These are phyloP conservation scores for Cheilosia impressa DNA, from an alignment of 2,888 invertebrate species.

Conservation along the genomic window DNA sequence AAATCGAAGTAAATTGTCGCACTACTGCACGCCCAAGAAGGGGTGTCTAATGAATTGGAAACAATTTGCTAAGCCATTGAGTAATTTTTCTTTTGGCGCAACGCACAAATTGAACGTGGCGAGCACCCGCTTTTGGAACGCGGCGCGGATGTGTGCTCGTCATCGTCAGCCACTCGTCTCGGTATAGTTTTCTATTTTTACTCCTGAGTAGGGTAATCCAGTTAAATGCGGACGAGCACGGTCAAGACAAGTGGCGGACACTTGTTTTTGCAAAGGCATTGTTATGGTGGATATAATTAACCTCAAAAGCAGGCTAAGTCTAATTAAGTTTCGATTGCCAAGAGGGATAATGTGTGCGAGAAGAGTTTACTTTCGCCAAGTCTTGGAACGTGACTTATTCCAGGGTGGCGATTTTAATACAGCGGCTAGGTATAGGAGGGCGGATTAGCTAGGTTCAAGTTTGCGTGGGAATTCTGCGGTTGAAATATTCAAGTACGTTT, in stretches of 20 bases:
- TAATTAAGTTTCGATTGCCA: slow-evolving; percentile 61
- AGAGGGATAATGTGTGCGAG: slow-evolving; percentile 31
- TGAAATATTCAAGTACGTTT: background rate
- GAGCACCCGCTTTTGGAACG: slow-evolving; percentile 33
- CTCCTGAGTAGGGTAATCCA: slow-evolving; percentile 58
- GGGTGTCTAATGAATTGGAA: slow-evolving; percentile 77
- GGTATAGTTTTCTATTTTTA: slow-evolving; percentile 18
- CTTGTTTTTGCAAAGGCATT: slow-evolving; percentile 49
- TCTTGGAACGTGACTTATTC: slow-evolving; percentile 64
- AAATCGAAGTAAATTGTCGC: slow-evolving; percentile 54
- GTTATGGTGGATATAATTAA: slow-evolving; percentile 51
- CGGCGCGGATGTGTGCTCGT: slow-evolving; percentile 26
- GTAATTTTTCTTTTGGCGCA: slow-evolving; percentile 69
- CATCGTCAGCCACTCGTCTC: slow-evolving; percentile 1
- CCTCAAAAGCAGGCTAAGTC: slow-evolving; percentile 70
- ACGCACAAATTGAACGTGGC: slow-evolving; percentile 73
- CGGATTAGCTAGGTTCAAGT: slow-evolving; percentile 63
- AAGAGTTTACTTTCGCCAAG: slow-evolving; percentile 20
- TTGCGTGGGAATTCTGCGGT: slow-evolving; percentile 43
- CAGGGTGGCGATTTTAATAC: background rate
- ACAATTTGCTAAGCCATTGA: slow-evolving; percentile 77
- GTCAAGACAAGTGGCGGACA: slow-evolving; percentile 70
- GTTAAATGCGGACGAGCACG: slow-evolving; percentile 64
- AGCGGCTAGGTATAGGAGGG: slow-evolving; percentile 13
- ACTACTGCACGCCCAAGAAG: slow-evolving; percentile 50